phyloP scores from a whole-genome alignment of 2,113 vertebrate genomes.

The Bubalus kerabau region DNA sequence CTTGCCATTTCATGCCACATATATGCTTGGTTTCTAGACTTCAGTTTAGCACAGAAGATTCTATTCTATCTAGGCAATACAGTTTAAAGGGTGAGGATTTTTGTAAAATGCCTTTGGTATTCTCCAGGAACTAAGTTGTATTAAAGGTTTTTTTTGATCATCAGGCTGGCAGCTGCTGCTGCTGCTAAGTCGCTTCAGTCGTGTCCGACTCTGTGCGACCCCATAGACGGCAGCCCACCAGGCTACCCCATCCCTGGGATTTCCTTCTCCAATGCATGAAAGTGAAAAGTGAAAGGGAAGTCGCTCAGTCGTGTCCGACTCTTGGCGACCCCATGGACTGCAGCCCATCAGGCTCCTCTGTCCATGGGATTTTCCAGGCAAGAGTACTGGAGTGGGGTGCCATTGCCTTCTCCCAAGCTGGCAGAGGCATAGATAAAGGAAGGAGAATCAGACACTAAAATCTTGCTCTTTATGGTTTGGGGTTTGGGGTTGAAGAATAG shows the following conservation, averaged over 20 bases:
- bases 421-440: not conserved
- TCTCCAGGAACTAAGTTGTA: not conserved
- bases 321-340: no score
- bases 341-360: no score
- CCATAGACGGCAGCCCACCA: no score
- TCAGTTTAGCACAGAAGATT: not conserved
- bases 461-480: not conserved
- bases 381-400: no score
- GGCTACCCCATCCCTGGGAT: no score
- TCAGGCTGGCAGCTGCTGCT: not conserved
- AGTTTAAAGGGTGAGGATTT: not conserved
- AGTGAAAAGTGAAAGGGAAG: no score
- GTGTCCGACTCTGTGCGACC: no score
- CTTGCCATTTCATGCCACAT: not conserved
- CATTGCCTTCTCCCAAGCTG: not conserved
- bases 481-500: not conserved
- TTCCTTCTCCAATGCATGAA: no score
- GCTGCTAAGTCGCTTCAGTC: no score
- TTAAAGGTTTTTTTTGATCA: not conserved
- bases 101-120: conserved; percentile 6
- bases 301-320: no score
- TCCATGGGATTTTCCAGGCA: no score
- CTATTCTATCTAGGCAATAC: not conserved
- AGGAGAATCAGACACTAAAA: not conserved
- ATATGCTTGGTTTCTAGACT: not conserved